Evolutionary conservation across 2,113 vertebrate species (phyloP).

Genomic region (Aplodontia rufa): DNA sequence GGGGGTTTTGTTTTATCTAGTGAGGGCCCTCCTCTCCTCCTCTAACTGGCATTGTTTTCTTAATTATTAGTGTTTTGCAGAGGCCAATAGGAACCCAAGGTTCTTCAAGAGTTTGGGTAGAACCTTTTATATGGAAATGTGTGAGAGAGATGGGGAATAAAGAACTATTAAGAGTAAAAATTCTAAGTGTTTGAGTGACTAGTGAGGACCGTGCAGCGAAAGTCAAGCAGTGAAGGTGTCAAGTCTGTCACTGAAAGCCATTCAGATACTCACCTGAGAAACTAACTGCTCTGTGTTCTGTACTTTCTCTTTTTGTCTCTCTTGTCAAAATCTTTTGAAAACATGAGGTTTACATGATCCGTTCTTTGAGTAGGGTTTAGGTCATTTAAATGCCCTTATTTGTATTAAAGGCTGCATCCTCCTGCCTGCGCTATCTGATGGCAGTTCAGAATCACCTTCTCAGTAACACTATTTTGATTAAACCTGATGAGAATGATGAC

Average conservation of each 20-base stretch:
- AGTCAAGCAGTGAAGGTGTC: neutral
- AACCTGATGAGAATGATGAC: slow-evolving; percentile 96
- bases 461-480: slow-evolving; percentile 98
- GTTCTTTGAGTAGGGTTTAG: slow-evolving; percentile 56
- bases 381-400: slow-evolving; percentile 81
- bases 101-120: neutral
- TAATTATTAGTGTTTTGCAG: slow-evolving; percentile 11
- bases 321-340: slow-evolving; percentile 57
- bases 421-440: slow-evolving; percentile 98
- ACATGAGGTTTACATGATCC: slow-evolving; percentile 65
- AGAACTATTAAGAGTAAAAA: neutral
- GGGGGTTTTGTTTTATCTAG: neutral
- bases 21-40: neutral
- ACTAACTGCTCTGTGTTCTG: slow-evolving; percentile 60
- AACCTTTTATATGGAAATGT: neutral
- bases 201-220: neutral
- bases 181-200: neutral
- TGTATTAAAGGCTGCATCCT: slow-evolving; percentile 94
- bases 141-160: neutral
- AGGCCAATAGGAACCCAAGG: neutral
- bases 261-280: neutral
- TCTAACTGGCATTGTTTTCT: slow-evolving; percentile 32
- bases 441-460: slow-evolving; percentile 99
- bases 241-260: neutral
- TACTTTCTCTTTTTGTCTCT: slow-evolving; percentile 61